Evolutionary conservation across 2,113 vertebrate species (phyloP), one percentile per base, ranked within the genome.

Genomic region (Platichthys stellatus): DNA sequence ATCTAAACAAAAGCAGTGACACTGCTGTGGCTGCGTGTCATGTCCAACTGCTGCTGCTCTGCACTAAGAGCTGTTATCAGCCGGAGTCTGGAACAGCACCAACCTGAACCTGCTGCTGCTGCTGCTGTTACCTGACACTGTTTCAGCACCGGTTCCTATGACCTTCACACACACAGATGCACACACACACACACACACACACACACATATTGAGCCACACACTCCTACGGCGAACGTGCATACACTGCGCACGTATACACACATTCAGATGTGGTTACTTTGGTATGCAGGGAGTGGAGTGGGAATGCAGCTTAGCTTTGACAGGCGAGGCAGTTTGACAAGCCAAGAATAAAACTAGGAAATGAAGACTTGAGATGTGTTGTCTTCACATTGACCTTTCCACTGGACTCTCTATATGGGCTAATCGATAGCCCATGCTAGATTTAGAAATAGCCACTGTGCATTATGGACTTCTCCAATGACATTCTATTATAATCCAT

Each of bases 291-390:
- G 51, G 64, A 81, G 84, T 61, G 70, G 82, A 83, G 75, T 65
- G 64, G 66, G 76, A 79, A 86, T 57, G 71, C 72, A 87, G 90
- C 82, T 86, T 83, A 79, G 66, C 80, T 90, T 70, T 86, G 90
- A 90, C 91, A 91, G 81, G 83, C 69, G 35, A 78, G 82, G 84
- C 79, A 68, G 81, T 76, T 90, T 92, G 90, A 92, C 91, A 92
- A 78, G 88, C 83, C 86, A 75, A 85, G 90, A 93, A 92, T 90
- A 91, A 93, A 91, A 90, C 88, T 70, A 79, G 78, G 87, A 92
- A 93, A 92, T 86, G 77, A 91, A 87, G 89, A 88, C 86, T 86
- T 90, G 91, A 88, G 75, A 81, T 63, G 67, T 65, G 81, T 75
- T 43, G 47, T 88, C 86, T 90, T 86, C 78, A 86, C 74, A 79